Evolutionary conservation across 2,888 invertebrate genomes (phyloP).

Genomic region (Leucophora obtusa): DNA sequence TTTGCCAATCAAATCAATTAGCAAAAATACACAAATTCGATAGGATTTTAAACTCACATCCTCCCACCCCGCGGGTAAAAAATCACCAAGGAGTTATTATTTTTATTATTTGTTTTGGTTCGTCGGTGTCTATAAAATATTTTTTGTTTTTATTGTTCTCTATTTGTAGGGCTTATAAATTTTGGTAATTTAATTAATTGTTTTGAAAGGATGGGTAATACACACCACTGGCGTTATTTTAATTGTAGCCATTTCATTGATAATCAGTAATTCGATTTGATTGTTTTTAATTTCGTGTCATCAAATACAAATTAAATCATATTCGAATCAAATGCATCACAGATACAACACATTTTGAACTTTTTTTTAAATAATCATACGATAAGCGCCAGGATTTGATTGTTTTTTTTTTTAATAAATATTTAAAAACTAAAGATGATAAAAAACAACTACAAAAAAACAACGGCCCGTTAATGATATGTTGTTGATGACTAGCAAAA

Average conservation of each 20-base stretch:
- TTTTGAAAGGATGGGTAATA: slow-evolving; percentile 6
- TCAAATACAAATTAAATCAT: background rate
- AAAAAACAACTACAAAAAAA: slow-evolving; percentile 7
- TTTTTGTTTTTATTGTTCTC: too few species aligned
- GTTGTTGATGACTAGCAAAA: slow-evolving; percentile 40
- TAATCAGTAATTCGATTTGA: background rate
- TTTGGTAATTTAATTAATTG: background rate
- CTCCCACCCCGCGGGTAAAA: too few species aligned
- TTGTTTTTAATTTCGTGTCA: background rate
- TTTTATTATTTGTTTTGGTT: too few species aligned
- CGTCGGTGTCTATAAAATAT: too few species aligned
- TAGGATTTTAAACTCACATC: too few species aligned
- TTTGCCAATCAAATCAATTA: too few species aligned
- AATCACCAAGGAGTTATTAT: too few species aligned
- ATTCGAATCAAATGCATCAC: background rate
- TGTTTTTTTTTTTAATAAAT: slow-evolving; percentile 4
- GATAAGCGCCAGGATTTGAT: slow-evolving; percentile 19
- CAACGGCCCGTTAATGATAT: slow-evolving; percentile 20
- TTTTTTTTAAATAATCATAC: background rate
- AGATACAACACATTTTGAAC: background rate
- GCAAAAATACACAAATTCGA: too few species aligned
- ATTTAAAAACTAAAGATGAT: background rate
- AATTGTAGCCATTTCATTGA: slow-evolving; percentile 52
- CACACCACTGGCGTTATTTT: slow-evolving; percentile 58
- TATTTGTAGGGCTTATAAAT: too few species aligned